These are phyloP conservation scores for Virgularia gustaviana DNA, from an alignment of 92 coral and sea anemone species.

Conservation along the genomic window DNA sequence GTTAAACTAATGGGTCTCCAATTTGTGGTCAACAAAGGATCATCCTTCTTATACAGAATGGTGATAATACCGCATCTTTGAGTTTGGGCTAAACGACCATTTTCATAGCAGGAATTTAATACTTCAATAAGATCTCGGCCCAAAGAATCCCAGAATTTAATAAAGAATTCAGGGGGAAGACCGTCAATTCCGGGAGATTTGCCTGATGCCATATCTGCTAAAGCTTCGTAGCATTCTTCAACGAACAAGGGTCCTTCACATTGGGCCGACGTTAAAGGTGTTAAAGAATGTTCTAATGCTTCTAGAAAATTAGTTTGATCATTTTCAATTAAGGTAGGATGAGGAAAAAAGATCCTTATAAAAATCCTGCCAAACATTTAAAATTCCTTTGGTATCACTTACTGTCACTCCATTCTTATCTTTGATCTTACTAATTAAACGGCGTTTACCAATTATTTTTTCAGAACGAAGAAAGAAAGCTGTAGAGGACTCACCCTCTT, in stretches of 20 bases:
- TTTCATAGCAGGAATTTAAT: too few species aligned
- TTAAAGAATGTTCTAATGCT: background rate
- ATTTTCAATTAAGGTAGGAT: background rate
- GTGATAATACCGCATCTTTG: slow-evolving; percentile 4
- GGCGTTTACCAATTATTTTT: background rate
- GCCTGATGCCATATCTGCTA: too few species aligned
- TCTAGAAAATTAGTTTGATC: background rate
- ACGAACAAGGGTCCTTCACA: too few species aligned
- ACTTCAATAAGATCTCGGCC: too few species aligned
- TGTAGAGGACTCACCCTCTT: slow-evolving; percentile 32
- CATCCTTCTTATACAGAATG: slow-evolving; percentile 25
- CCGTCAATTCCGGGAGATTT: too few species aligned
- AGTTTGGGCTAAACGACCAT: background rate
- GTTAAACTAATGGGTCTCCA: slow-evolving; percentile 23
- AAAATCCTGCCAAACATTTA: background rate
- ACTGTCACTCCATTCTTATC: background rate
- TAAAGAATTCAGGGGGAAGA: too few species aligned
- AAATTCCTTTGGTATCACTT: background rate
- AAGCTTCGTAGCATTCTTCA: too few species aligned
- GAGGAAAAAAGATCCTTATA: background rate
- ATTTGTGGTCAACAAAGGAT: background rate
- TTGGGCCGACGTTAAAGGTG: too few species aligned
- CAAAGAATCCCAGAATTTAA: too few species aligned
- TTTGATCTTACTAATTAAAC: background rate
- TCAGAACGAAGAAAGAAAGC: slow-evolving; percentile 8